Evolutionary conservation across 2,888 invertebrate species (phyloP).

Genomic region (Spodoptera picta): DNA sequence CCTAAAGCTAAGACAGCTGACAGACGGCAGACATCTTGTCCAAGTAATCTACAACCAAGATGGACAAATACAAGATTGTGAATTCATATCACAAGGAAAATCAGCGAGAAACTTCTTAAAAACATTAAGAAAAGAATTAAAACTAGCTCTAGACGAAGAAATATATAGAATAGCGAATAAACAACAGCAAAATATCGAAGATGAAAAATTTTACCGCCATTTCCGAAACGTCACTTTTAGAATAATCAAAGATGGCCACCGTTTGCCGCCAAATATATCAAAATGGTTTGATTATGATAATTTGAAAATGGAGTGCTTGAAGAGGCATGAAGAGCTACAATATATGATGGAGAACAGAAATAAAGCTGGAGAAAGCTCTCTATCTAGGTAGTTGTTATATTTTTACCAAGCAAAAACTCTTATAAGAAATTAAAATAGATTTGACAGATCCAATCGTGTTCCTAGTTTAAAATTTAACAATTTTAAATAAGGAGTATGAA

Average conservation of each 20-base stretch:
- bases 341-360: constrained; percentile 77
- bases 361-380: constrained; percentile 68
- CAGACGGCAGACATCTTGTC: constrained; percentile 91
- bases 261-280: constrained; percentile 84
- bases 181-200: constrained; percentile 59
- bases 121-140: constrained; percentile 88
- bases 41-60: constrained; percentile 91
- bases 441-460: neutral
- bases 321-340: constrained; percentile 77
- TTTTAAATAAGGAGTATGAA: neutral
- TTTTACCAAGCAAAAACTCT: constrained; percentile 18
- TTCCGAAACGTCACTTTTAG: constrained; percentile 88
- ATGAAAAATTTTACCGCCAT: constrained; percentile 79
- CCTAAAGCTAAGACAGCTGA: constrained; percentile 90
- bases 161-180: constrained; percentile 71
- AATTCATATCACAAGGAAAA: constrained; percentile 88
- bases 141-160: constrained; percentile 80
- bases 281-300: constrained; percentile 89
- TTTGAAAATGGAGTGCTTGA: constrained; percentile 88
- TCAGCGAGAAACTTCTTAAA: constrained; percentile 89
- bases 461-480: neutral
- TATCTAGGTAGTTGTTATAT: constrained; percentile 74
- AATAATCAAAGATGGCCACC: constrained; percentile 82
- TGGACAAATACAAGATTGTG: constrained; percentile 90
- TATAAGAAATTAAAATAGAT: constrained; percentile 15